phyloP scores from a whole-genome alignment of 2,113 vertebrate species.

The Xiphophorus couchianus region DNA sequence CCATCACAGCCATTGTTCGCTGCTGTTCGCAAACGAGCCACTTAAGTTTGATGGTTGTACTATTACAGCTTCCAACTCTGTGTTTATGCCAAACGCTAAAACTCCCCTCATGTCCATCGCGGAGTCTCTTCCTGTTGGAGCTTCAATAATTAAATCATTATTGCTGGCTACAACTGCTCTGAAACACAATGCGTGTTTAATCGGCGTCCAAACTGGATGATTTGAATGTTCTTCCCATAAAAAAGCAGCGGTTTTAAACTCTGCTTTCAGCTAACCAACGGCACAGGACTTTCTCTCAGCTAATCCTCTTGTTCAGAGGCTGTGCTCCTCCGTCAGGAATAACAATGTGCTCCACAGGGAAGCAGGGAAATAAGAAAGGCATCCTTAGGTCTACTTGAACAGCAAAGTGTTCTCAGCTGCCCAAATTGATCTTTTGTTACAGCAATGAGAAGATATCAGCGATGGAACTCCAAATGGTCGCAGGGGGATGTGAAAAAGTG shows the following conservation, averaged over 20 bases:
- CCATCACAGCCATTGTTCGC: neutral
- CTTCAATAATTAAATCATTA: neutral
- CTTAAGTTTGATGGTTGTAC: conserved; percentile 7
- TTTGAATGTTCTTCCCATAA: neutral
- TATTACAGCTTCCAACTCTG: neutral
- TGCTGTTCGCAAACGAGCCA: conserved; percentile 26
- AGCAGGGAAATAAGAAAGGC: conserved; percentile 14
- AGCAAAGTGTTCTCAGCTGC: conserved; percentile 19
- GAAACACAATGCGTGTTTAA: neutral
- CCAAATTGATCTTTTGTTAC: neutral
- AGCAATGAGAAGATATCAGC: neutral
- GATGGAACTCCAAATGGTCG: neutral
- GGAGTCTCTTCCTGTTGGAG: neutral
- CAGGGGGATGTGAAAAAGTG: no score
- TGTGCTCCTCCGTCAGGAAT: neutral
- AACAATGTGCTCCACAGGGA: conserved; percentile 13
- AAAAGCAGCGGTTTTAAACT: neutral
- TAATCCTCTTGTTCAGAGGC: neutral
- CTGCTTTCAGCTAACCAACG: neutral
- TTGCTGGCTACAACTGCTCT: neutral
- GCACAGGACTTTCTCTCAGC: neutral
- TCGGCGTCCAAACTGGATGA: neutral
- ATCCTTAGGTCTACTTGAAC: conserved; percentile 24
- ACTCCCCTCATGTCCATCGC: neutral
- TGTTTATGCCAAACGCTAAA: neutral